phyloP scores from a whole-genome alignment of 2,888 invertebrate genomes.

The Tridacna crocea region DNA sequence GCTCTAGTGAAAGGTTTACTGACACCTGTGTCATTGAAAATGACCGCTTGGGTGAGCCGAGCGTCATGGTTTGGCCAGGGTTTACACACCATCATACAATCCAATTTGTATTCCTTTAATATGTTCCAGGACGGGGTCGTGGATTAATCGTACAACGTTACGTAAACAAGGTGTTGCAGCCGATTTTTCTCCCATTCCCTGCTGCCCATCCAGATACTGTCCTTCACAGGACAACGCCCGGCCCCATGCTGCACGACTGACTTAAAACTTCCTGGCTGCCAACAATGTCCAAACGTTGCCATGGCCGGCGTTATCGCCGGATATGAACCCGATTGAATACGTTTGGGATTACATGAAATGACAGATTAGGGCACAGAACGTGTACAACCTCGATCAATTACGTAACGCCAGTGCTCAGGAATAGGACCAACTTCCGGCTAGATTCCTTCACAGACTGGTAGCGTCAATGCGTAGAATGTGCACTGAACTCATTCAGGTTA shows the following conservation, averaged over 20 bases:
- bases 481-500: background rate
- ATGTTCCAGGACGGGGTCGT: background rate
- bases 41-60: background rate
- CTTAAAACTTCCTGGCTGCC: background rate
- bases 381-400: background rate
- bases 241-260: background rate
- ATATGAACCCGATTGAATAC: background rate
- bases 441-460: background rate
- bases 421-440: background rate
- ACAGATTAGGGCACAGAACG: background rate
- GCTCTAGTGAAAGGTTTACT: constrained; percentile 6
- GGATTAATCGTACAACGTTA: background rate
- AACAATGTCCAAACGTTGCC: background rate
- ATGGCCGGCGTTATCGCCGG: background rate
- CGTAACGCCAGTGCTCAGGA: background rate
- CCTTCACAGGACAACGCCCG: background rate
- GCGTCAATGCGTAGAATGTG: background rate
- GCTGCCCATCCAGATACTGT: background rate
- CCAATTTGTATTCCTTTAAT: background rate
- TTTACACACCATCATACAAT: background rate
- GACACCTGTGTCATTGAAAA: background rate
- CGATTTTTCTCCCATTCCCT: background rate
- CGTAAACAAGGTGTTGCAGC: background rate
- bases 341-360: constrained; percentile 3
- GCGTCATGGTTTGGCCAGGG: background rate